Evolutionary conservation across 2,888 invertebrate species (phyloP).

Genomic region (Pristionchus mayeri): DNA sequence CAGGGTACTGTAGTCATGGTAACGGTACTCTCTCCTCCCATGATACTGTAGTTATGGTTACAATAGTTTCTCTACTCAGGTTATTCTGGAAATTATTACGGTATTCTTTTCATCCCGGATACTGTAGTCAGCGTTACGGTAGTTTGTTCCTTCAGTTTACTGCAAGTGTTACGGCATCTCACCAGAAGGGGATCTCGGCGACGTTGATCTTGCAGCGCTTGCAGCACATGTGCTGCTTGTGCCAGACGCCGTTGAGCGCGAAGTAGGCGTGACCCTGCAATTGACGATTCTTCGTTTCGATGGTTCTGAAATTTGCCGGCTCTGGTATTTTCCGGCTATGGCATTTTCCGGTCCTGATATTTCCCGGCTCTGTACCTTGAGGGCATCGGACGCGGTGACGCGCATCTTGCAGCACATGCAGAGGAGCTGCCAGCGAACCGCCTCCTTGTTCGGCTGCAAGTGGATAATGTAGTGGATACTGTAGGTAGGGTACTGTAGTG

Average conservation of each 20-base stretch:
- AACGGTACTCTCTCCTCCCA: too few species aligned
- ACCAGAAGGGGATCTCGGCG: conserved; percentile 41
- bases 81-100: background rate
- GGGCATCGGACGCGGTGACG: conserved; percentile 14
- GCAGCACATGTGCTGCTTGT: background rate
- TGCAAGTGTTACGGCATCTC: background rate
- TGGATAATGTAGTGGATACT: background rate
- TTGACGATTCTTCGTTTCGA: too few species aligned
- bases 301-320: background rate
- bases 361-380: background rate
- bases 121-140: background rate
- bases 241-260: conserved; percentile 30
- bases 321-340: background rate
- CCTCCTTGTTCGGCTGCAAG: conserved; percentile 36
- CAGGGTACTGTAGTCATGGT: too few species aligned
- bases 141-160: background rate
- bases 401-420: conserved; percentile 1
- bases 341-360: background rate
- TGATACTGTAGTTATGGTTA: too few species aligned
- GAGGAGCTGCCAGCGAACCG: background rate
- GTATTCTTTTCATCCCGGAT: too few species aligned
- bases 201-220: background rate
- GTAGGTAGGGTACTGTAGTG: background rate
- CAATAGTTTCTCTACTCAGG: too few species aligned
- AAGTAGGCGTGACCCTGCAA: conserved; percentile 27